phyloP scores from a whole-genome alignment of 2,797 vertebrate species.

The Fundulus diaphanus region DNA sequence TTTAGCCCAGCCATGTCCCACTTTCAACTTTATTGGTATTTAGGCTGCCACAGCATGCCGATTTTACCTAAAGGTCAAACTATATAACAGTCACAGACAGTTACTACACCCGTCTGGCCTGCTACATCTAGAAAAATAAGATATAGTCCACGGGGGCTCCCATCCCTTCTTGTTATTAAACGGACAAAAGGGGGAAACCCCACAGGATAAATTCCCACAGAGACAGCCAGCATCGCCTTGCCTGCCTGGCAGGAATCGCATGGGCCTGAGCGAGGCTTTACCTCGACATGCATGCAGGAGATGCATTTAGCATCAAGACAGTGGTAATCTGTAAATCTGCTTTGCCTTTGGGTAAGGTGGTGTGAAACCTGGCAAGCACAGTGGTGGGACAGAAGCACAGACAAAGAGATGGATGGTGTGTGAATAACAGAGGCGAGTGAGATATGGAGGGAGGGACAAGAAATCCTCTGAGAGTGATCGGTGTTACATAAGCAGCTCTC shows the following conservation, averaged over 20 bases:
- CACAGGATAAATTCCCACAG: conserved; percentile 49
- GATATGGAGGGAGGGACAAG: conserved; percentile 48
- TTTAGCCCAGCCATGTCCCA: background rate
- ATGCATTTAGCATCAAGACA: conserved; percentile 72
- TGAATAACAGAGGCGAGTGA: conserved; percentile 61
- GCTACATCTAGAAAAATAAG: conserved; percentile 30
- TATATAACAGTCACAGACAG: conserved; percentile 15
- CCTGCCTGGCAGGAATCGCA: conserved; percentile 9
- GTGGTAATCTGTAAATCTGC: conserved; percentile 84
- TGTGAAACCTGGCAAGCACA: conserved; percentile 76
- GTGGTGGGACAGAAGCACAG: conserved; percentile 25
- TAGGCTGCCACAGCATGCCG: no score
- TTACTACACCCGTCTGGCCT: conserved; percentile 19
- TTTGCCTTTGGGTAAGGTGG: conserved; percentile 74
- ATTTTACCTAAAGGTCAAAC: conserved; percentile 40
- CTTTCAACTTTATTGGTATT: conserved; percentile 30
- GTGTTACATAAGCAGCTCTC: conserved; percentile 73
- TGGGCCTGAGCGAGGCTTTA: conserved; percentile 35
- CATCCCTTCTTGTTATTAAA: conserved; percentile 8
- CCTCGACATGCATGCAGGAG: conserved; percentile 63
- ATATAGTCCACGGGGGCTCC: conserved; percentile 32
- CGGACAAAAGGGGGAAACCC: conserved; percentile 48
- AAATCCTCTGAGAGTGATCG: conserved; percentile 38
- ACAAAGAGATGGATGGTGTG: conserved; percentile 22
- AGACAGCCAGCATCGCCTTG: conserved; percentile 40